Evolutionary conservation across 2,797 vertebrate genomes (phyloP).

Genomic region (Podargus strigoides): DNA sequence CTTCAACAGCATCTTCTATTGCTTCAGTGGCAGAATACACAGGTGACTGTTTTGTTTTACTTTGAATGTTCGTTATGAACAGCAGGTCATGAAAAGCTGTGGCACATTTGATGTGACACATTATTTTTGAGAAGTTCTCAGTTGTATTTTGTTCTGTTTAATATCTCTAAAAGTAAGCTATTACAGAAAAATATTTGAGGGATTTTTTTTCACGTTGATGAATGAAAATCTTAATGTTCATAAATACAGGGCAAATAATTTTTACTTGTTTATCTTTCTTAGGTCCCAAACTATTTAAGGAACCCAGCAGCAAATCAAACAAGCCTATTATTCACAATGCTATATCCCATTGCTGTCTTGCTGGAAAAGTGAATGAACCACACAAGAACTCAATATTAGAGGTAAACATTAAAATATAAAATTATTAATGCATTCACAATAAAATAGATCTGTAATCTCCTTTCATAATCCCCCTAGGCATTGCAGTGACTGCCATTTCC

Average conservation of each 20-base stretch:
- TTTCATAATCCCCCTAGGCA: background rate
- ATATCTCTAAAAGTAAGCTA: background rate
- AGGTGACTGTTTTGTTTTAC: constrained; percentile 65
- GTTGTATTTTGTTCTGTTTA: background rate
- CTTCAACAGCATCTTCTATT: constrained; percentile 93
- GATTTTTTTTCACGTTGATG: background rate
- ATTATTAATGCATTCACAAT: background rate
- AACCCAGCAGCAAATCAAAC: constrained; percentile 96
- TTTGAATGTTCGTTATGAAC: background rate
- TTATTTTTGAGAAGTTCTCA: background rate
- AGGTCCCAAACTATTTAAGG: constrained; percentile 98
- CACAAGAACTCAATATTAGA: constrained; percentile 95
- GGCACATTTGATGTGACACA: background rate
- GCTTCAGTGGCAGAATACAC: constrained; percentile 97
- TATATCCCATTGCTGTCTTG: constrained; percentile 94
- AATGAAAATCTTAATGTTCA: background rate
- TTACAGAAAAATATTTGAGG: background rate
- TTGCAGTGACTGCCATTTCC: background rate
- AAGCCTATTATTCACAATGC: constrained; percentile 97
- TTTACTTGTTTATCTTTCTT: background rate
- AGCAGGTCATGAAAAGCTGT: background rate
- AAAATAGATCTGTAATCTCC: background rate
- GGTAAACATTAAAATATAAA: constrained; percentile 68
- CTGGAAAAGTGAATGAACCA: constrained; percentile 95
- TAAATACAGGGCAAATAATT: background rate